Evolutionary conservation across 2,113 vertebrate species (phyloP).

Genomic region (Nothocercus nigrocapillus): DNA sequence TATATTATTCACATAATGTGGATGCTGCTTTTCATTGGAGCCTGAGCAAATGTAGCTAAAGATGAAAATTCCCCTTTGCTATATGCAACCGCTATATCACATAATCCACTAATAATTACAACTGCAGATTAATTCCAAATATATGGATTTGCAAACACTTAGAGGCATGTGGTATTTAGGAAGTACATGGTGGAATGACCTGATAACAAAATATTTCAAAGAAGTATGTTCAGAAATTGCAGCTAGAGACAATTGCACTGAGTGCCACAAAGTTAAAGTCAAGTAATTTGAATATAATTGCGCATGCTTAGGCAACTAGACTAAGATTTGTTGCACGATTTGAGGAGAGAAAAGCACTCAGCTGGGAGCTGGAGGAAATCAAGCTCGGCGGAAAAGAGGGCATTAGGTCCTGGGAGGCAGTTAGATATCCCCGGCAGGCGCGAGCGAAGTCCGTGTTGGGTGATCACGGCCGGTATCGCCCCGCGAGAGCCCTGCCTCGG

Average conservation of each 20-base stretch:
- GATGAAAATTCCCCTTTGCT: constrained; percentile 63
- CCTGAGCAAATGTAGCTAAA: constrained; percentile 70
- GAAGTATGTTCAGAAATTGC: constrained; percentile 28
- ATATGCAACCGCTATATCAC: constrained; percentile 49
- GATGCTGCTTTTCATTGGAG: constrained; percentile 58
- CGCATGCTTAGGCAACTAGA: background rate
- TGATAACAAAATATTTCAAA: constrained; percentile 2
- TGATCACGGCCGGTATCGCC: background rate
- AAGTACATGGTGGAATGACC: constrained; percentile 1
- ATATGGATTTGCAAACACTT: constrained; percentile 19
- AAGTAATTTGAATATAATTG: constrained; percentile 40
- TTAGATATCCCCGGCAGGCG: background rate
- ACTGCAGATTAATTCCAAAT: constrained; percentile 52
- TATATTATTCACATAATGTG: constrained; percentile 9
- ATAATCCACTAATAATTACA: constrained; percentile 72
- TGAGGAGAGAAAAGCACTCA: background rate
- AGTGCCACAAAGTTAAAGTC: background rate
- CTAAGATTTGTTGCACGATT: background rate
- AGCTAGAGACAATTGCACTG: background rate
- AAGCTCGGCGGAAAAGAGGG: background rate
- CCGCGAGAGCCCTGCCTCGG: background rate
- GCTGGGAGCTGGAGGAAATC: background rate
- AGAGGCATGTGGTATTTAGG: constrained; percentile 27
- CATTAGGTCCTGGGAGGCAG: background rate
- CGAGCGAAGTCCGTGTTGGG: background rate